Conservation (phyloP, 2,888 invertebrate species). For the Eupithecia exiguata region DNA sequence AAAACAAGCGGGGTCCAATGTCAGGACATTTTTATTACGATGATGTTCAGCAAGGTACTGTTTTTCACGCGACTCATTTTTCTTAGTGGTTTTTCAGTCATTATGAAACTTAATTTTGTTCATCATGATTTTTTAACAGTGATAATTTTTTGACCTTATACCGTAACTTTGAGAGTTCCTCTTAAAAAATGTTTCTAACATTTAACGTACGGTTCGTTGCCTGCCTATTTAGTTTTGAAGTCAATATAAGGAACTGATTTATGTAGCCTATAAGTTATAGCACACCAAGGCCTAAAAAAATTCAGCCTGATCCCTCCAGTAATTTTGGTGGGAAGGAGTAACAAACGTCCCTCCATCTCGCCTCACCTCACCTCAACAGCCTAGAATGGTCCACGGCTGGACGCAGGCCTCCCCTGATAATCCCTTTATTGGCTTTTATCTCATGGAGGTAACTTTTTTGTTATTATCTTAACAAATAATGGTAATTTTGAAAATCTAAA, state of each 20-base stretch:
- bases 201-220: neutral
- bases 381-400: too few relatives aligned
- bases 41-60: slow-evolving; percentile 19
- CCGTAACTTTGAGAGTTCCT: neutral
- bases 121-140: neutral
- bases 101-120: neutral
- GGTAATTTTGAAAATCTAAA: too few relatives aligned
- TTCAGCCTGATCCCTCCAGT: neutral
- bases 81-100: slow-evolving; percentile 4
- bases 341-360: neutral
- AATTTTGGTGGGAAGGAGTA: neutral
- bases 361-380: too few relatives aligned
- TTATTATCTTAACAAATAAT: too few relatives aligned
- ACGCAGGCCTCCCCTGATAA: too few relatives aligned
- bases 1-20: slow-evolving; percentile 30
- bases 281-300: neutral
- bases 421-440: too few relatives aligned
- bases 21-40: slow-evolving; percentile 36
- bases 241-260: neutral
- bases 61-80: slow-evolving; percentile 26
- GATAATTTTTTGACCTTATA: neutral
- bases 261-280: neutral
- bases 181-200: neutral
- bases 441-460: too few relatives aligned
- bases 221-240: neutral